Percentiles rank a stretch among this genome's conserved stretches.
Conservation (phyloP, 1,140 invertebrate species). For the Drosophila ananassae region DNA sequence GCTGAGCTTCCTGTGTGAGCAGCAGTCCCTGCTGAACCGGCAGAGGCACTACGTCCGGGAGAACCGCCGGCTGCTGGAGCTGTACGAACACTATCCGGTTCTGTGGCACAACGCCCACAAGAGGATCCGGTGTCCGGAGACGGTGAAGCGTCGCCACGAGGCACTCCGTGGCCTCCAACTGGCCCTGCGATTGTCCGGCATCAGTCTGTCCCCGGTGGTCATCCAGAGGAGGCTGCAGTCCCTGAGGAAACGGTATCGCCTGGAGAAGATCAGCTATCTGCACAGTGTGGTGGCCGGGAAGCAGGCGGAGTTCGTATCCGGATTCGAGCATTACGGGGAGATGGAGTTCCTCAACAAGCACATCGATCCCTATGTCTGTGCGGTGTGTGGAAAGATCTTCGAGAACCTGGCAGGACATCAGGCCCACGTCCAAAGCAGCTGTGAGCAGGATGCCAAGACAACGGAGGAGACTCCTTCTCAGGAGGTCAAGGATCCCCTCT, state of each 20-base stretch:
- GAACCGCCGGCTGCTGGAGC: conserved; percentile 67
- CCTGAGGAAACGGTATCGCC: conserved; percentile 65
- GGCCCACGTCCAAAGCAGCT: conserved; percentile 55
- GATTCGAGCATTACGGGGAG: conserved; percentile 63
- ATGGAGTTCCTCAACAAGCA: conserved; percentile 77
- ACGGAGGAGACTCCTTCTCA: neutral
- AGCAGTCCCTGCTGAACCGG: conserved; percentile 63
- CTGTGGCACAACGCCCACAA: conserved; percentile 74
- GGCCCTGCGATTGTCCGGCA: conserved; percentile 45
- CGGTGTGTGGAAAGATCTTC: conserved; percentile 69
- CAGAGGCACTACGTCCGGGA: conserved; percentile 55
- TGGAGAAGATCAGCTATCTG: conserved; percentile 73
- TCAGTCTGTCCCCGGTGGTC: conserved; percentile 53
- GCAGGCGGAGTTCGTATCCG: conserved; percentile 51
- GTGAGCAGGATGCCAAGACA: conserved; percentile 20
- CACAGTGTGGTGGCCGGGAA: conserved; percentile 67
- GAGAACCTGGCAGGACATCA: conserved; percentile 63
- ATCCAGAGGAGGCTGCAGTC: conserved; percentile 66
- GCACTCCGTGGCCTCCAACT: conserved; percentile 45
- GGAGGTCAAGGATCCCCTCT: no score
- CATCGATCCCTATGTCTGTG: conserved; percentile 75
- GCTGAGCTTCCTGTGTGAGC: conserved; percentile 59
- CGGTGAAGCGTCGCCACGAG: conserved; percentile 25
- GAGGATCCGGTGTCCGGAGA: conserved; percentile 32
- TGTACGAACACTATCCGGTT: conserved; percentile 73